Percentiles rank a stretch among this genome's conserved stretches.
Conservation (phyloP, 2,113 vertebrate genomes). For the Apaloderma vittatum region DNA sequence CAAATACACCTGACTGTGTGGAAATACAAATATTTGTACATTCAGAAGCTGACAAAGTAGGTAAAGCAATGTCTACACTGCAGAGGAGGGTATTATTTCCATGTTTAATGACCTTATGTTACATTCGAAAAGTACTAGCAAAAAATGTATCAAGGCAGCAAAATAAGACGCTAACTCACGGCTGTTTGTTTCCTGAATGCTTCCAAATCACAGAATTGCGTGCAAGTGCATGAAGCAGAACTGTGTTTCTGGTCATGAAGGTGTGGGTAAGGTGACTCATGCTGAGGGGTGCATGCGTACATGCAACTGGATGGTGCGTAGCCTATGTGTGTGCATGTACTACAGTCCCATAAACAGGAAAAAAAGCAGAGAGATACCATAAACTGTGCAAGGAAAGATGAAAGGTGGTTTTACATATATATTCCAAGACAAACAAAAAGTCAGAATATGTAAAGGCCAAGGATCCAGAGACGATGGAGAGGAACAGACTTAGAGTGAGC, state of each 20-base stretch:
- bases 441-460: background rate
- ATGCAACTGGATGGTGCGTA: background rate
- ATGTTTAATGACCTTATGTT: background rate
- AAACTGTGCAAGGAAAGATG: background rate
- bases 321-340: background rate
- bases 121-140: background rate
- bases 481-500: background rate
- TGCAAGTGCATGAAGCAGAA: accelerated
- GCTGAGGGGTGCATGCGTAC: background rate
- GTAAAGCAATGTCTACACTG: background rate
- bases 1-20: slow-evolving; percentile 35
- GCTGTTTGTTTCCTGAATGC: background rate
- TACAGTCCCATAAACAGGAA: background rate
- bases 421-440: background rate
- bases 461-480: background rate
- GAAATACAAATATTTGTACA: slow-evolving; percentile 66
- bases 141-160: background rate
- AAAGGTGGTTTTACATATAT: background rate
- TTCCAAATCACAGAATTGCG: background rate
- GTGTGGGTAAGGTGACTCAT: background rate
- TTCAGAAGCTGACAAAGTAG: background rate
- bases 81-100: background rate
- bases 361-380: background rate
- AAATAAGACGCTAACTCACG: background rate
- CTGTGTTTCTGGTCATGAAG: accelerated